These are phyloP conservation scores for Hyperopisus bebe DNA, from an alignment of 2,113 vertebrate genomes.

Conservation along the genomic window DNA sequence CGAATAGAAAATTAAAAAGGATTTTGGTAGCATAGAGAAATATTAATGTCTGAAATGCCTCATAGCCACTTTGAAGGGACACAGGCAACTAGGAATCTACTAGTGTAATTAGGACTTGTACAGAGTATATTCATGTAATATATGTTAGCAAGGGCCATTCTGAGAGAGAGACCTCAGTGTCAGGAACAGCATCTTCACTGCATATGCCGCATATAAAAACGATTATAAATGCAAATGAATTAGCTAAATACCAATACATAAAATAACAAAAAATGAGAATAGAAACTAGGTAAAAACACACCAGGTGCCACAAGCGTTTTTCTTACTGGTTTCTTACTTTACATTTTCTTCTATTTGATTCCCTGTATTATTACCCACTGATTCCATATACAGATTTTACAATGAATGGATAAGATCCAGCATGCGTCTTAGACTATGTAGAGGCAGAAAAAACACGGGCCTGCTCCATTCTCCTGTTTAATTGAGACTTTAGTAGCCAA, in stretches of 20 bases:
- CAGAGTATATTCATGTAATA: background rate
- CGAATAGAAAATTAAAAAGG: constrained; percentile 24
- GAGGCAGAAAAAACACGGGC: background rate
- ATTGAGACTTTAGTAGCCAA: background rate
- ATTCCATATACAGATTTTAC: background rate
- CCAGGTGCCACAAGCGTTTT: too few relatives aligned
- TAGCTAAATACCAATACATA: too few relatives aligned
- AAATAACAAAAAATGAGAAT: too few relatives aligned
- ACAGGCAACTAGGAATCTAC: background rate
- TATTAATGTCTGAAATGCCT: constrained; percentile 19
- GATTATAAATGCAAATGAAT: too few relatives aligned
- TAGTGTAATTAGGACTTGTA: background rate
- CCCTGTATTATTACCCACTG: background rate
- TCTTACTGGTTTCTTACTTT: background rate
- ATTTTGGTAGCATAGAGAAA: constrained; percentile 24
- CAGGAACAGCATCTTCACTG: background rate
- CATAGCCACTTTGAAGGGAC: constrained; percentile 15
- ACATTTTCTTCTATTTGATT: background rate
- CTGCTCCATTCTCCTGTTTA: constrained; percentile 20
- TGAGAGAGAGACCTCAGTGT: background rate
- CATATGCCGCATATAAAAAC: too few relatives aligned
- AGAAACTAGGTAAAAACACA: too few relatives aligned
- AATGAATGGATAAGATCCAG: background rate
- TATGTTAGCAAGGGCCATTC: background rate
- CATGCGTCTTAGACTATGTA: background rate